Percentiles rank a stretch among this genome's conserved stretches.
These are phyloP conservation scores for Gastracanthus pulcherrimus DNA, from an alignment of 2,888 invertebrate genomes.

Conservation along the genomic window DNA sequence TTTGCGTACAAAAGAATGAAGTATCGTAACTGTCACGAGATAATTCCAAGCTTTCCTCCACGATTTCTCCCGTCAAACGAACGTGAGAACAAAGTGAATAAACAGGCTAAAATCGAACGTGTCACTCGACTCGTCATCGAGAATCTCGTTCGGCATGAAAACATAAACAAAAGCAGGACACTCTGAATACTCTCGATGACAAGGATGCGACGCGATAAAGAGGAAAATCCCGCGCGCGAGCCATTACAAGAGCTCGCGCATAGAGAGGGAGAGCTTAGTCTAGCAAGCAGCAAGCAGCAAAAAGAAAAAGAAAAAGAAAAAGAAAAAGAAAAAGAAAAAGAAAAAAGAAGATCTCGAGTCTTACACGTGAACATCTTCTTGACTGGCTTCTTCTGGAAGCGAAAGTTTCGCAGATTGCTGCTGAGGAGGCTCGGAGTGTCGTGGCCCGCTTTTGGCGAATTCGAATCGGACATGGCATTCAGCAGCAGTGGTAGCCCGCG, in stretches of 20 bases:
- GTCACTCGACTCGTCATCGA: background rate
- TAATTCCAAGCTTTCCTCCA: background rate
- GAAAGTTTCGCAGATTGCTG: conserved; percentile 83
- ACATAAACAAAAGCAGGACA: conserved; percentile 2
- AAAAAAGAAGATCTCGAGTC: conserved; percentile 5
- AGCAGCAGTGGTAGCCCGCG: background rate
- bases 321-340: background rate
- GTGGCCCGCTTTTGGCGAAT: conserved; percentile 73
- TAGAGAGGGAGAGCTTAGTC: too few relatives aligned
- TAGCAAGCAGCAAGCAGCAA: too few relatives aligned
- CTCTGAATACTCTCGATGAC: too few relatives aligned
- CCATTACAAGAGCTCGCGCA: background rate
- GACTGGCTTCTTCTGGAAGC: conserved; percentile 82
- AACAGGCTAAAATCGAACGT: background rate
- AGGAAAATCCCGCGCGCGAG: background rate
- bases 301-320: too few relatives aligned
- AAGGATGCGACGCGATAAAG: background rate
- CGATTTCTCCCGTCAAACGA: background rate
- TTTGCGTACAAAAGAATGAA: background rate
- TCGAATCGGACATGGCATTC: conserved; percentile 73
- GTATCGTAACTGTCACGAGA: background rate
- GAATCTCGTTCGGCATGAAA: too few relatives aligned
- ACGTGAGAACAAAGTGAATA: too few relatives aligned
- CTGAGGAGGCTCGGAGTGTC: conserved; percentile 81
- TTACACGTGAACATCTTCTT: conserved; percentile 64